Base-by-base conservation (phyloP, 2,113 vertebrate genomes). In the Pollachius pollachius region DNA sequence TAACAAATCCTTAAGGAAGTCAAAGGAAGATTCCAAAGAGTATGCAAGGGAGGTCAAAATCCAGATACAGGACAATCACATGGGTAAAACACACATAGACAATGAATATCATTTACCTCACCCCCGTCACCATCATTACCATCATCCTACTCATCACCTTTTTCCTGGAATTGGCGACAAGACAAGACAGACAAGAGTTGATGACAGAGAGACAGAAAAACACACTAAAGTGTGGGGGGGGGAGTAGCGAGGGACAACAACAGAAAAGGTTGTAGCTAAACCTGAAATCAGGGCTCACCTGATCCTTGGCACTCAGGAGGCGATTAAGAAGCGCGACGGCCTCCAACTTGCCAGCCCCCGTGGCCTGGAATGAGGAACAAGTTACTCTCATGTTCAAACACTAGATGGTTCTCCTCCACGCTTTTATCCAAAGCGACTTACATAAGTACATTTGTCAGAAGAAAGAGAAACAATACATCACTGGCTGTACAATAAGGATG, bases 361-460 rank as follows among this genome's bases (percentile, higher is more conserved):
- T 75, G 4, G 94, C 97, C 97, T 99, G 84, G 4, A 62, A 80
- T 67, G 25, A 65, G 41, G 56, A 13, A 48, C 41, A 48, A 0
- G 12, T 48, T 48, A 48, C 8, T 48, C 8, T 48, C 0, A 13
- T 48, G 41, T 48, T 5, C 4, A 68, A 60, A 37, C 30, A 34
- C 30, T 34, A 4, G 64, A 65, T 21, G 65, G 23, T 67, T 27
- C 41, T 13, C 41, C 41, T 48, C 8, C 23, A 23, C 23, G 23
- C 23, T 23, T 23, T 23, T 23, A 23, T 23, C 23, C 23, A 23
- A 23, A 23, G 23, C 23, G 23, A 23, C 23, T 23, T 23, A 2
- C 23, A 23, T 23, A 23, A 23, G 23, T 23, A 23, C 23, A 23
- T 23, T 23, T 23, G 23, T 23, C 23, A 23, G 23, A 23, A 23